Base-by-base conservation (phyloP, 2,113 vertebrate species). In the Herpailurus yagouaroundi region DNA sequence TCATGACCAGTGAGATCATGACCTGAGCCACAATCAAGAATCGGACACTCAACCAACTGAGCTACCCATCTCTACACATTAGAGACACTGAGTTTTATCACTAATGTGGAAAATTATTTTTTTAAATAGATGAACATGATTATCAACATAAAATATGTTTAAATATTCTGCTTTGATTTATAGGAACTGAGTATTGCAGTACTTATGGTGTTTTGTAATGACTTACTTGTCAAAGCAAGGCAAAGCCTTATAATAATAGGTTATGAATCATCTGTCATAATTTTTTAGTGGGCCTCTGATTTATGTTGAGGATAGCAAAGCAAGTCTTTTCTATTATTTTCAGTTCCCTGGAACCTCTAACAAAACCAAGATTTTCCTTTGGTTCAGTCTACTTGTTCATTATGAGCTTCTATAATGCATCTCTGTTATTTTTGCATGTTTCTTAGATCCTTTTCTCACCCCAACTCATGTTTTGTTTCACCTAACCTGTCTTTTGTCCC, bases 251-350 rank as follows among this genome's bases (percentile, higher is more conserved):
- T 36, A 69, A 95, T 84, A 57, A 89, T 63, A 79, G 2, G 2
- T 52, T 90, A 48, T 19, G 14, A 52, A 57, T 77, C 45, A 89
- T 3, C 36, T 80, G 41, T 50, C n/a, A 38, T 71, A 85, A 45
- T 21, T 64, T 76, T 73, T 19, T 50, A 64, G 33, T 31, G 88
- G 41, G 15, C 18, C 29, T 82, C 12, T 92, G 74, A 50, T 91
- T 97, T 93, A 79, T 89, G 29, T 48, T 87, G 83, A 92, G 71
- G 93, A 80, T 4, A 60, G 33, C n/a, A 64, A 31, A 74, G 36
- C n/a, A 96, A 94, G 88, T 89, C 41, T 91, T 77, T 80, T 36
- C 50, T 69, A 33, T 63, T 97, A 16, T 91, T 84, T 85, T 68
- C 11, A 71, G 29, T 73, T 91, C 14, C 10, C 3, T 71, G 11